A percentile compares a stretch with the other conserved stretches of the same genome.
phyloP scores from a whole-genome alignment of 1,140 invertebrate genomes.

The Carcinoscorpius rotundicauda region DNA sequence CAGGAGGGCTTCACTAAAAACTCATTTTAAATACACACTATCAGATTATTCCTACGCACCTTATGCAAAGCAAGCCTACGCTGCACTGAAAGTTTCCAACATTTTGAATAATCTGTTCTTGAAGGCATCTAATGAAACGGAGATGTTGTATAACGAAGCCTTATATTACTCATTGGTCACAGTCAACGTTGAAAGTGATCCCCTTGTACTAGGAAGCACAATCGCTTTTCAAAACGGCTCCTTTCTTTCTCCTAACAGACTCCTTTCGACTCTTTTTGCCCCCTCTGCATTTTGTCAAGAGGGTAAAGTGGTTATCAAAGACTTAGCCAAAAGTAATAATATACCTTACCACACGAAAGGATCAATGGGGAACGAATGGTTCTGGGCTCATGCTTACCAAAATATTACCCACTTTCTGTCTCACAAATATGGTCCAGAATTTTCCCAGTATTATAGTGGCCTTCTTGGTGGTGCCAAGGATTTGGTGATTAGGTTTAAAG shows the following conservation, averaged over 20 bases:
- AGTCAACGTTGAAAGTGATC: slow-evolving; percentile 21
- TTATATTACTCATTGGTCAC: slow-evolving; percentile 21
- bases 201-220: slow-evolving; percentile 14
- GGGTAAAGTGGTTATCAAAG: background rate
- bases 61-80: slow-evolving; percentile 7
- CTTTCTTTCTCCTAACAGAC: background rate
- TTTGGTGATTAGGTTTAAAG: slow-evolving; percentile 31
- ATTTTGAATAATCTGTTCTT: slow-evolving; percentile 21
- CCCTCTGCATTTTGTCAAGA: slow-evolving; percentile 16
- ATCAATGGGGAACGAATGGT: slow-evolving; percentile 16
- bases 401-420: slow-evolving; percentile 8
- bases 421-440: background rate
- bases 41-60: too few relatives aligned
- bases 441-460: slow-evolving; percentile 1
- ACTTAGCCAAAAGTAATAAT: slow-evolving; percentile 3
- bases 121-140: slow-evolving; percentile 11
- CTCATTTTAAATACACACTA: too few relatives aligned
- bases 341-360: slow-evolving; percentile 2
- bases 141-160: slow-evolving; percentile 13
- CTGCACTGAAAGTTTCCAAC: slow-evolving; percentile 19
- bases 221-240: slow-evolving; percentile 14
- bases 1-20: too few relatives aligned
- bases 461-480: slow-evolving; percentile 1
- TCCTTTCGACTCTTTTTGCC: slow-evolving; percentile 7
- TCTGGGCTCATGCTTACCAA: slow-evolving; percentile 4